These are phyloP conservation scores for Syngnathus scovelli DNA, from an alignment of 2,113 vertebrate species.

Conservation along the genomic window DNA sequence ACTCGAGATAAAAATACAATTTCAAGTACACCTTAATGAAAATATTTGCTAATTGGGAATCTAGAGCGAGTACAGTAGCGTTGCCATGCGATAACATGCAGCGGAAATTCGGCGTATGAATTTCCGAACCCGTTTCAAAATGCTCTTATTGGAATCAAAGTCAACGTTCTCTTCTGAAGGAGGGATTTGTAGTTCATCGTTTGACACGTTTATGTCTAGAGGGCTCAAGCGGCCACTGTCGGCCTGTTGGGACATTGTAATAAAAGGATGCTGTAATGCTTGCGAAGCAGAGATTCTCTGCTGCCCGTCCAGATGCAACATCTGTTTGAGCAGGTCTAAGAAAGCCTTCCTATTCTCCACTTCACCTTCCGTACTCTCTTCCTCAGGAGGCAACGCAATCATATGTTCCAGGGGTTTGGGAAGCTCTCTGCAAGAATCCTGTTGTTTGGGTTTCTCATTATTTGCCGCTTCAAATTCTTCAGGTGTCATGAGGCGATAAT, in stretches of 20 bases:
- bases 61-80: background rate
- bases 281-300: conserved; percentile 3
- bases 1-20: background rate
- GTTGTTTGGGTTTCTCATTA: background rate
- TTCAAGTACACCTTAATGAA: background rate
- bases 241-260: background rate
- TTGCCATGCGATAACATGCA: background rate
- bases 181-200: too few relatives aligned
- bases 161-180: background rate
- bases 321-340: conserved; percentile 5
- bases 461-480: conserved; percentile 1
- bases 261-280: conserved; percentile 8
- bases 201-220: too few relatives aligned
- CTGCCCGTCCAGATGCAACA: conserved; percentile 4
- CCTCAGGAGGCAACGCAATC: background rate
- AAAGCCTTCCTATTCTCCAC: background rate
- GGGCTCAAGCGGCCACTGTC: background rate
- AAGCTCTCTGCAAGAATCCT: background rate
- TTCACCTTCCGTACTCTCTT: background rate
- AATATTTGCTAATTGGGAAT: background rate
- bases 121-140: background rate
- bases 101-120: background rate
- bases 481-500: background rate
- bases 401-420: conserved; percentile 2
- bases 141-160: background rate